Base-by-base conservation (phyloP, 2,797 vertebrate species). In the Coccyzus lansbergi region DNA sequence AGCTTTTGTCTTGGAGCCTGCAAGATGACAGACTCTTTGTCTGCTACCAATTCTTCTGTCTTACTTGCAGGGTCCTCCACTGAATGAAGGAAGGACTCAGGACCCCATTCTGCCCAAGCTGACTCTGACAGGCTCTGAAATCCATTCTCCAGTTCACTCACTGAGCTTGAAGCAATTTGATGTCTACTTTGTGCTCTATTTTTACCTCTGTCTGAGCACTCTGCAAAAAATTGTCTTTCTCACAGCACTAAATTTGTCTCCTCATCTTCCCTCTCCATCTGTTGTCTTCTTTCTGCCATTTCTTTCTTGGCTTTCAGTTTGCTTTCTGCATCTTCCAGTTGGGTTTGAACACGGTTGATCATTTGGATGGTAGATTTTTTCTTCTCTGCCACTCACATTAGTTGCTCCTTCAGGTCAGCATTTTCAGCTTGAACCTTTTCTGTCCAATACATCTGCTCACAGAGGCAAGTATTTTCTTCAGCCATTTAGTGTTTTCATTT, bases 401-500 rank as follows among this genome's bases (percentile, higher is more conserved):
- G 24, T 42, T 52, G 31, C 25, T 48, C 31, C 36, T 77, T 63
- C 59, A 42, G 38, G 36, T 63, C 36, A 52, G 19, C 19, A 42
- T 52, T 33, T 28, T 29, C 31, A 22, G 26, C 20, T 48, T 36
- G 74, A 77, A 63, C 4, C 2, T 40, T 21, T 76, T 51, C 46
- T 40, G 65, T 31, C 92, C 90, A 97, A 96, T 97, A 93, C 29
- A 97, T 95, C 97, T 98, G 97, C 95, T 98, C 97, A 94, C 97
- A 96, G 95, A 99, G 95, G 81, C 86, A 92, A 28, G 65, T 76
- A 21, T 96, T 97, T 77, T 97, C 95, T 90, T 95, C 60, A 25
- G 93, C 83, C 69, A 97, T 62, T 86, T 76, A 95, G 97, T 98
- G 97, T 98, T 98, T 96, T 98, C 95, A 70, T 96, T 92, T 64